phyloP scores from a whole-genome alignment of 1,140 invertebrate species.

The Drosophila mauritiana region DNA sequence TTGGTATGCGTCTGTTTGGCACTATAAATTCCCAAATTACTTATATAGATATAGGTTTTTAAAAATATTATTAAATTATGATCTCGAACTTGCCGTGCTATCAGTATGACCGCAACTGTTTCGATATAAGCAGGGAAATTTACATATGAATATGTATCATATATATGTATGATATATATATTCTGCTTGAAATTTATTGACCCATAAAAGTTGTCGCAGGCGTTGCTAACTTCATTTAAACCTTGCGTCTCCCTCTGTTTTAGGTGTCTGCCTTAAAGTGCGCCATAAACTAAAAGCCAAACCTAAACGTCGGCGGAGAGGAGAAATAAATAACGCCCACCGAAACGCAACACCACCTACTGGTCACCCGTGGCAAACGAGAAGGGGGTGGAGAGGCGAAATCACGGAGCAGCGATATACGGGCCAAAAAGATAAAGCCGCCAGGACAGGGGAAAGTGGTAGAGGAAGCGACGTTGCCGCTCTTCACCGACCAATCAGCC shows the following conservation, averaged over 20 bases:
- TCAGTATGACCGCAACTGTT: neutral
- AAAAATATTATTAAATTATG: too few relatives aligned
- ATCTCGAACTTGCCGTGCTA: neutral
- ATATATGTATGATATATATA: conserved; percentile 26
- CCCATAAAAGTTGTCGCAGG: conserved; percentile 79
- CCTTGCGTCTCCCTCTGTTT: conserved; percentile 53
- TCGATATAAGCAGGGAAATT: neutral
- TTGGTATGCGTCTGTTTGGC: neutral
- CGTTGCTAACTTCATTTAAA: conserved; percentile 81
- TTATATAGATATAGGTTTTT: neutral
- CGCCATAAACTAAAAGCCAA: conserved; percentile 69
- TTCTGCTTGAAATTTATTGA: conserved; percentile 72
- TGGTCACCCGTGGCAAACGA: conserved; percentile 16
- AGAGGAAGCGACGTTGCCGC: conserved; percentile 54
- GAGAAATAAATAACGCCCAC: conserved; percentile 64
- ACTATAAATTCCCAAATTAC: neutral
- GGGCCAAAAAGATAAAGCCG: conserved; percentile 32
- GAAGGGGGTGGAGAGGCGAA: conserved; percentile 52
- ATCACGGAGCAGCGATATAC: conserved; percentile 55
- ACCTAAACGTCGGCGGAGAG: conserved; percentile 50
- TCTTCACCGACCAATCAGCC: conserved; percentile 61
- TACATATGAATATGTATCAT: conserved; percentile 17
- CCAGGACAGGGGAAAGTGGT: conserved; percentile 1
- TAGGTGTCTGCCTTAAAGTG: conserved; percentile 80
- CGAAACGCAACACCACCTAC: conserved; percentile 30